Evolutionary conservation across 2,797 vertebrate species (phyloP).

Genomic region (Enteromius treurensis): DNA sequence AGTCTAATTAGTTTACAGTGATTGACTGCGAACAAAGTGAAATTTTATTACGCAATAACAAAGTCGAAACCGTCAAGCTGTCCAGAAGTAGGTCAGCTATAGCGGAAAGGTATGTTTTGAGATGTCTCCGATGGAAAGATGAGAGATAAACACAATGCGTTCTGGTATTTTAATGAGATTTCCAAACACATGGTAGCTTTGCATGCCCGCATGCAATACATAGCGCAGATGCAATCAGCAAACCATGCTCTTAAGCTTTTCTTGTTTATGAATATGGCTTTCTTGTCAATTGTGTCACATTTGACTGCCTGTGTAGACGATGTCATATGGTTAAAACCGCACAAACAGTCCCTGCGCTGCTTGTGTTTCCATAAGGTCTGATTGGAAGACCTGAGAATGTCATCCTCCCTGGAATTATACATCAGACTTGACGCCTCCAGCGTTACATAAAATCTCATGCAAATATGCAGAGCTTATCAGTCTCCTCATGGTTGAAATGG

Average conservation of each 20-base stretch:
- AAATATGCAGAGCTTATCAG: constrained; percentile 27
- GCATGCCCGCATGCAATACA: background rate
- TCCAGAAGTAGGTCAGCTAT: constrained; percentile 45
- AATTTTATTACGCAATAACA: constrained; percentile 51
- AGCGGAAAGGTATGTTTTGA: background rate
- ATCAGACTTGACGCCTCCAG: constrained; percentile 6
- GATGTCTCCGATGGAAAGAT: constrained; percentile 44
- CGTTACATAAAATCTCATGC: constrained; percentile 23
- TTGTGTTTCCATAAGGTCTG: background rate
- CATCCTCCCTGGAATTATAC: background rate
- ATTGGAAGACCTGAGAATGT: constrained; percentile 12
- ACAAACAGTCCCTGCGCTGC: background rate
- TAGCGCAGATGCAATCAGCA: background rate
- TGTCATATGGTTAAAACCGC: background rate
- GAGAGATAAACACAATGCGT: constrained; percentile 17
- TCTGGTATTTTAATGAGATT: constrained; percentile 12
- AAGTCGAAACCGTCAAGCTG: constrained; percentile 34
- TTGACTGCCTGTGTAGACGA: background rate
- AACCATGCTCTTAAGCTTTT: background rate
- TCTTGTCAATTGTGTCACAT: background rate
- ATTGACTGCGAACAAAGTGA: constrained; percentile 39
- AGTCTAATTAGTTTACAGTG: background rate
- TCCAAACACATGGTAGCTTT: background rate
- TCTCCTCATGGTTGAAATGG: background rate
- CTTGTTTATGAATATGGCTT: constrained; percentile 23